Percentiles rank a stretch among this genome's conserved stretches.
Conservation (phyloP, 2,113 vertebrate species). For the Dasyprocta punctata region DNA sequence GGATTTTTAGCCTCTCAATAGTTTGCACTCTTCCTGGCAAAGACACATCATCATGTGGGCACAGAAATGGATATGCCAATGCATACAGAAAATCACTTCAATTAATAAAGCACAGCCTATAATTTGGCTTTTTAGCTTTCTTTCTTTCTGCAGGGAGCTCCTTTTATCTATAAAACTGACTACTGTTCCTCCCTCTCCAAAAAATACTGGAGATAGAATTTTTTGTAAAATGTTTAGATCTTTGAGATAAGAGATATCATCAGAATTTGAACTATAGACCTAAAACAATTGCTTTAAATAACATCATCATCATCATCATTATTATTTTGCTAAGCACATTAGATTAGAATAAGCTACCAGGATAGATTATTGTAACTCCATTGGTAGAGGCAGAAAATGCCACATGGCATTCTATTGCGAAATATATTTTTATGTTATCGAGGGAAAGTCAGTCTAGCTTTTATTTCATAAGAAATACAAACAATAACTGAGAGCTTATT, state of each 20-base stretch:
- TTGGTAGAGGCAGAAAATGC: background rate
- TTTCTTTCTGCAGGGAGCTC: conserved; percentile 16
- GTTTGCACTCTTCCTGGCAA: background rate
- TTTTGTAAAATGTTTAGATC: conserved; percentile 4
- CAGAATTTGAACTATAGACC: background rate
- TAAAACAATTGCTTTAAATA: conserved; percentile 11
- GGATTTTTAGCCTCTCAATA: background rate
- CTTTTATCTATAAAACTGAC: background rate
- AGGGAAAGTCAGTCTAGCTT: conserved; percentile 44
- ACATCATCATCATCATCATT: background rate
- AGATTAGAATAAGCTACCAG: background rate
- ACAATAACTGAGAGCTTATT: background rate
- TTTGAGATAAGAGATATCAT: background rate
- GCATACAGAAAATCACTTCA: background rate
- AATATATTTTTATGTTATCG: conserved; percentile 34
- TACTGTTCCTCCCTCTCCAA: too few relatives aligned
- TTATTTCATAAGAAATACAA: background rate
- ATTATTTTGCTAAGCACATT: background rate
- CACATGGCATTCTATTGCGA: conserved; percentile 17
- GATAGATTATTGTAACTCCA: background rate
- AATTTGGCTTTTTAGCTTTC: background rate
- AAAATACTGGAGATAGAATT: background rate
- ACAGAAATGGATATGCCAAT: background rate
- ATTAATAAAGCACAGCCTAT: background rate
- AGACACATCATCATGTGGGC: background rate